These are phyloP conservation scores for Hirtodrosophila histrioides DNA, from an alignment of 2,888 invertebrate species.

Conservation along the genomic window DNA sequence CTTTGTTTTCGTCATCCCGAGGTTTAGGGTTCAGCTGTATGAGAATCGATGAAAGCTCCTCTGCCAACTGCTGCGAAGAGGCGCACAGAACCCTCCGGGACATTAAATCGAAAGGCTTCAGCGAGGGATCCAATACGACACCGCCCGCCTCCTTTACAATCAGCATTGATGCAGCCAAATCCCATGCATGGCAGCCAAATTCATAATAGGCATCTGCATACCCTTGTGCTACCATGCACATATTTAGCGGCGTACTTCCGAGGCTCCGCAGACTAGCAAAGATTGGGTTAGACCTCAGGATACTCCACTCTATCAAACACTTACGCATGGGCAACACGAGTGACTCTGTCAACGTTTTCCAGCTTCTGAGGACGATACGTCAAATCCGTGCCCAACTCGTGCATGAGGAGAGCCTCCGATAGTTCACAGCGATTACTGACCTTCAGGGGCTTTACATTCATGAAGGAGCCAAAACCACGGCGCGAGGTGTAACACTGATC, in stretches of 20 bases:
- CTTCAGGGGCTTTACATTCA: slow-evolving; percentile 5
- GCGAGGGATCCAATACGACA: slow-evolving; percentile 91
- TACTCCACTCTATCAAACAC: background rate
- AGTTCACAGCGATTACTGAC: slow-evolving; percentile 10
- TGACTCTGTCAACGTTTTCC: slow-evolving; percentile 1
- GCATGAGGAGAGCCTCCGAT: slow-evolving; percentile 20
- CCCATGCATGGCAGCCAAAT: slow-evolving; percentile 96
- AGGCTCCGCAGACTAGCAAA: slow-evolving; percentile 12
- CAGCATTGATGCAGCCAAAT: slow-evolving; percentile 92
- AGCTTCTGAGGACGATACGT: background rate
- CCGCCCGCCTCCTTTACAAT: slow-evolving; percentile 96
- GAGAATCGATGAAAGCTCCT: slow-evolving; percentile 84
- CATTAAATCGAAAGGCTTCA: slow-evolving; percentile 90
- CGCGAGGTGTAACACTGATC: slow-evolving; percentile 24
- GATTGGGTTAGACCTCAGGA: background rate
- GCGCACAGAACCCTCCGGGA: slow-evolving; percentile 92
- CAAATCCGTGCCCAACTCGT: slow-evolving; percentile 14
- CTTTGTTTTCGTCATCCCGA: background rate
- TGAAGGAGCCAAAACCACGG: slow-evolving; percentile 16
- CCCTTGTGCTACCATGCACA: slow-evolving; percentile 95
- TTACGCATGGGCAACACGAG: slow-evolving; percentile 26
- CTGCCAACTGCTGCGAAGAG: slow-evolving; percentile 88
- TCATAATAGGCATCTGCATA: slow-evolving; percentile 93
- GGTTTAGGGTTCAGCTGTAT: background rate
- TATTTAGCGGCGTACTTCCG: slow-evolving; percentile 88